These are phyloP conservation scores for Erynnis tages DNA, from an alignment of 2,888 invertebrate species.

Conservation along the genomic window DNA sequence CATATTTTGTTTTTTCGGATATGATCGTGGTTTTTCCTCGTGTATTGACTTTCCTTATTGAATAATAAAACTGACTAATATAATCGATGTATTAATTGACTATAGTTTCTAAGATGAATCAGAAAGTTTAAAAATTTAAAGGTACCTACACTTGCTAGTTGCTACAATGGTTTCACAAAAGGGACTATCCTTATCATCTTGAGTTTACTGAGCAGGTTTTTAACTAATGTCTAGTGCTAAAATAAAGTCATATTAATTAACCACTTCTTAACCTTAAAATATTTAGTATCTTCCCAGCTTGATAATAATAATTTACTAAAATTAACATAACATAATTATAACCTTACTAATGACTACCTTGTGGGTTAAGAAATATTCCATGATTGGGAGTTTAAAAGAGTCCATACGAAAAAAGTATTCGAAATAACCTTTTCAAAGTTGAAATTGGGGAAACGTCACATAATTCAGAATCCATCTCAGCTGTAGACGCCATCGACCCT, in stretches of 20 bases:
- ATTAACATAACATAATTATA: conserved; percentile 8
- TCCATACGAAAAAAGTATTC: neutral
- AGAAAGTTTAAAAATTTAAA: too few relatives aligned
- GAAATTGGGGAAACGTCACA: conserved; percentile 38
- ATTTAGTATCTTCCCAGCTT: too few relatives aligned
- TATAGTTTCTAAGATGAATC: too few relatives aligned
- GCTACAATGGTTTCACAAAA: too few relatives aligned
- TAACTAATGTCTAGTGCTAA: too few relatives aligned
- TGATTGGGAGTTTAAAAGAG: conserved; percentile 1
- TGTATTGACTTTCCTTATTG: conserved; percentile 10
- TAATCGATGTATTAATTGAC: too few relatives aligned
- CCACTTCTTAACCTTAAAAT: neutral
- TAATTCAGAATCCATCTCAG: conserved; percentile 39
- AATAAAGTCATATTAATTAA: too few relatives aligned
- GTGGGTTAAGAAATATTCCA: neutral
- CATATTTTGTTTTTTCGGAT: conserved; percentile 19
- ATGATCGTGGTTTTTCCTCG: conserved; percentile 1
- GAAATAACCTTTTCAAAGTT: conserved; percentile 11
- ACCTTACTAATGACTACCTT: neutral
- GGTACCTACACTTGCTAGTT: too few relatives aligned
- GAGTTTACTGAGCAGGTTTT: too few relatives aligned
- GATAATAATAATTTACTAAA: neutral
- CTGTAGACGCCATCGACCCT: conserved; percentile 1
- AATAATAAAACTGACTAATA: neutral
- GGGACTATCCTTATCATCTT: too few relatives aligned